A percentile compares a stretch with the other conserved stretches of the same genome.
Conservation (phyloP, 2,888 invertebrate genomes). For the Poecilus cupreus region DNA sequence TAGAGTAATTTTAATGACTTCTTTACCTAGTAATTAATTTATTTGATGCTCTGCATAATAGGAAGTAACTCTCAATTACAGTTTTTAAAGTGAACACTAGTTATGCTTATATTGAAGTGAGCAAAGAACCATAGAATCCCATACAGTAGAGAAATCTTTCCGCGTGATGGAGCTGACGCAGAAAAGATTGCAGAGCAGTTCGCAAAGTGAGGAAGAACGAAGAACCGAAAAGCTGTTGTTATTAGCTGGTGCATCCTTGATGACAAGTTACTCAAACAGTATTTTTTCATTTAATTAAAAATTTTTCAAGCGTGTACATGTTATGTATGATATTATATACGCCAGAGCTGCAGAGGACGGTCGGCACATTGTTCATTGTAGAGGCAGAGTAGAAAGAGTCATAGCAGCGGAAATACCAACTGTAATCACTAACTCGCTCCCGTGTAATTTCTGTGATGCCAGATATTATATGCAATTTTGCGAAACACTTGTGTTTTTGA, state of each 20-base stretch:
- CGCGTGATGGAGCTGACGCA: background rate
- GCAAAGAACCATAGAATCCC: background rate
- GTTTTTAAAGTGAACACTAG: no score
- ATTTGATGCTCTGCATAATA: no score
- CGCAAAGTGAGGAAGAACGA: background rate
- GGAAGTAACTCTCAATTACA: no score
- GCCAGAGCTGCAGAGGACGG: slow-evolving; percentile 2
- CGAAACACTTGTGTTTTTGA: slow-evolving; percentile 55
- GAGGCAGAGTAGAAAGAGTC: slow-evolving; percentile 14
- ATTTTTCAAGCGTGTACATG: slow-evolving; percentile 46
- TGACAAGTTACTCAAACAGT: slow-evolving; percentile 40
- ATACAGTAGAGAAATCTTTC: background rate
- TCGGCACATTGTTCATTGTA: slow-evolving; percentile 41
- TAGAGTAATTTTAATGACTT: background rate
- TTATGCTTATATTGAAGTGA: no score
- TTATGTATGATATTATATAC: slow-evolving; percentile 44
- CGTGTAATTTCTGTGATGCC: slow-evolving; percentile 50
- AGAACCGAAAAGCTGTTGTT: slow-evolving; percentile 18
- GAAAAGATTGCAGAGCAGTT: slow-evolving; percentile 26
- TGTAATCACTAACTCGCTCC: slow-evolving; percentile 49
- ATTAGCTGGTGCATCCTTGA: slow-evolving; percentile 38
- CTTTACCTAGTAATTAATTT: background rate
- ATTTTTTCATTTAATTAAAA: slow-evolving; percentile 44
- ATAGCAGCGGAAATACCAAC: slow-evolving; percentile 46
- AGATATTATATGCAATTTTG: slow-evolving; percentile 55